These are phyloP conservation scores for Brachypteracias leptosomus DNA, from an alignment of 2,113 vertebrate species.

Conservation along the genomic window DNA sequence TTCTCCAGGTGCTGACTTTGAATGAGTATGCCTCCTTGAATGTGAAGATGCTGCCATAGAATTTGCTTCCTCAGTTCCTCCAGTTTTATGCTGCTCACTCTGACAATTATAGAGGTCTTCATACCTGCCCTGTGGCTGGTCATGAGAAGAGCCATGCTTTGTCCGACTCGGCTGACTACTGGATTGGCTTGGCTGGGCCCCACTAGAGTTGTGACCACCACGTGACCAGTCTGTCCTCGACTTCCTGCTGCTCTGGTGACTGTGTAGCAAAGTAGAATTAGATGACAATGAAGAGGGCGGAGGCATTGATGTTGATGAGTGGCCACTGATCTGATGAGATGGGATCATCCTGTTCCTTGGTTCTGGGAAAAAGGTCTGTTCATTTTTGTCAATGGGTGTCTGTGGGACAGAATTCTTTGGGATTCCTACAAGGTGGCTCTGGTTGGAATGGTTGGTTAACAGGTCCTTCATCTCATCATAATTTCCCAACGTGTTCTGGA, in stretches of 20 bases:
- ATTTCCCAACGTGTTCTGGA: slow-evolving; percentile 93
- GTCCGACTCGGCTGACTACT: slow-evolving; percentile 75
- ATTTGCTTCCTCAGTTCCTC: slow-evolving; percentile 77
- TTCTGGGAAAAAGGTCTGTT: slow-evolving; percentile 83
- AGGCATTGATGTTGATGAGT: slow-evolving; percentile 70
- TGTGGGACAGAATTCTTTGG: slow-evolving; percentile 90
- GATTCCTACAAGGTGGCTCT: slow-evolving; percentile 96
- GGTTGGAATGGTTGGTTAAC: slow-evolving; percentile 92
- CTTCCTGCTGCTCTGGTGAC: slow-evolving; percentile 84
- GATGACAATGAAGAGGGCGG: slow-evolving; percentile 77
- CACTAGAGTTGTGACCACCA: slow-evolving; percentile 72
- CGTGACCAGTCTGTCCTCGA: slow-evolving; percentile 86
- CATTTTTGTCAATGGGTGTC: slow-evolving; percentile 82
- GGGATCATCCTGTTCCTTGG: slow-evolving; percentile 76
- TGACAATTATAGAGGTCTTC: slow-evolving; percentile 87
- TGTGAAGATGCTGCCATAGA: slow-evolving; percentile 75
- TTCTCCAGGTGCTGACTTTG: slow-evolving; percentile 75
- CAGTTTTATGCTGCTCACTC: slow-evolving; percentile 83
- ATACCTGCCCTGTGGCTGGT: slow-evolving; percentile 79
- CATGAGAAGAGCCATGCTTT: slow-evolving; percentile 79
- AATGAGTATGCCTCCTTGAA: slow-evolving; percentile 76
- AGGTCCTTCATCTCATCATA: slow-evolving; percentile 97
- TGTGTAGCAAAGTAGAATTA: slow-evolving; percentile 69
- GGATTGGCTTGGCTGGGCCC: slow-evolving; percentile 70
- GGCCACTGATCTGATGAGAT: slow-evolving; percentile 72